Evolutionary conservation across 23 tunicate species (phyloP).

Genomic region (Oikopleura dioica): DNA sequence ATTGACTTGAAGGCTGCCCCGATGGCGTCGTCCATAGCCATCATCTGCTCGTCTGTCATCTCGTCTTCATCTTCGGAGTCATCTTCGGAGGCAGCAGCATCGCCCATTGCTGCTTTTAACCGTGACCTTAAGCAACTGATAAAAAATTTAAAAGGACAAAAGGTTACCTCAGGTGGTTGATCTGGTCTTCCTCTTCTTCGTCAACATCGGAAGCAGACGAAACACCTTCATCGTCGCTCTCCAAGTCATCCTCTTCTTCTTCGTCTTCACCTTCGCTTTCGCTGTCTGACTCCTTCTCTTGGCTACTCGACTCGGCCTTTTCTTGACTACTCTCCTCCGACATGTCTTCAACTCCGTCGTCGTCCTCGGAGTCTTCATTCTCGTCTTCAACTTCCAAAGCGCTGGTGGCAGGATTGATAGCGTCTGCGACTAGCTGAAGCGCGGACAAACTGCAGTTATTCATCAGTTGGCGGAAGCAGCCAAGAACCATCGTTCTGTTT

Average conservation of each 20-base stretch:
- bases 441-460: background rate
- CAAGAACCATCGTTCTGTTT: background rate
- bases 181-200: background rate
- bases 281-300: background rate
- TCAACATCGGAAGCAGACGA: background rate
- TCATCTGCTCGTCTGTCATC: constrained; percentile 10
- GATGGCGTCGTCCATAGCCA: background rate
- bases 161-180: too few species aligned
- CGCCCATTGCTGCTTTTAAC: constrained; percentile 5
- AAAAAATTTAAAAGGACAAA: too few species aligned
- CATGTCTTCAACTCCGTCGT: background rate
- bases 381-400: constrained; percentile 4
- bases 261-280: background rate
- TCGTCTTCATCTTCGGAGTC: background rate
- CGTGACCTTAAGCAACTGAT: background rate
- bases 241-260: background rate
- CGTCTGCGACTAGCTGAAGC: background rate
- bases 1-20: constrained; percentile 1
- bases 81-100: background rate
- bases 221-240: background rate
- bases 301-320: too few species aligned
- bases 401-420: background rate
- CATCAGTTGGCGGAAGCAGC: background rate
- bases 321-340: too few species aligned
- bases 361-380: background rate